phyloP scores from a whole-genome alignment of 2,797 vertebrate genomes.

The Cuniculus paca region DNA sequence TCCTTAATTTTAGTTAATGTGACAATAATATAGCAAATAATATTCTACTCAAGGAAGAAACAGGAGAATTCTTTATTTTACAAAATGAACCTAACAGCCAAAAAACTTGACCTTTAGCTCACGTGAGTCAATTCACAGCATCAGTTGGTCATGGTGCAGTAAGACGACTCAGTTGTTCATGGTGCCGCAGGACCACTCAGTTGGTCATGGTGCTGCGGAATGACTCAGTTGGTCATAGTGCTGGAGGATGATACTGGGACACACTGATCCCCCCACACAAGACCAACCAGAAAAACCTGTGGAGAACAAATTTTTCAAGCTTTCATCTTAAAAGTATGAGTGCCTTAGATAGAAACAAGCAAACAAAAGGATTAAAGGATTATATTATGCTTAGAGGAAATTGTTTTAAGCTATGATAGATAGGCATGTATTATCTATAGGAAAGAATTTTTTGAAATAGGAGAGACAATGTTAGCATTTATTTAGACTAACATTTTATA shows the following conservation, averaged over 20 bases:
- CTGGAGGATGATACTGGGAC: not conserved
- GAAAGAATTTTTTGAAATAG: conserved; percentile 37
- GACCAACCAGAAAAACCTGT: not conserved
- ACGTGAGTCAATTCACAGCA: not conserved
- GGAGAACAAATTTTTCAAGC: not conserved
- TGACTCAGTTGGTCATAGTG: not conserved
- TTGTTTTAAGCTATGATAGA: not conserved
- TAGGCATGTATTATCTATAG: conserved; percentile 5
- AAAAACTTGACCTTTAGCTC: not conserved
- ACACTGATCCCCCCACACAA: not conserved
- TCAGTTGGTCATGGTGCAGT: not conserved
- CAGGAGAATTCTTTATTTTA: conserved; percentile 20
- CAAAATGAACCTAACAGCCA: not conserved
- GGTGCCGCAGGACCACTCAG: not conserved
- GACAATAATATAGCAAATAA: not conserved
- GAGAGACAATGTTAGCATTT: conserved; percentile 19
- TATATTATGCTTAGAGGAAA: not conserved
- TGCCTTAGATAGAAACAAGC: not conserved
- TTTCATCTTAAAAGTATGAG: conserved; percentile 31
- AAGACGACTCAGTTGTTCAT: not conserved
- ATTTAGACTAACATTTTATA: not conserved
- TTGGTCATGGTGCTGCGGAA: not conserved
- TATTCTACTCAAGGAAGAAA: not conserved
- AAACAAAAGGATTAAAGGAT: not conserved
- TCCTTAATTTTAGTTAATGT: not conserved